These are phyloP conservation scores for Meloidogyne hapla DNA, from an alignment of 1,140 invertebrate species.

Conservation along the genomic window DNA sequence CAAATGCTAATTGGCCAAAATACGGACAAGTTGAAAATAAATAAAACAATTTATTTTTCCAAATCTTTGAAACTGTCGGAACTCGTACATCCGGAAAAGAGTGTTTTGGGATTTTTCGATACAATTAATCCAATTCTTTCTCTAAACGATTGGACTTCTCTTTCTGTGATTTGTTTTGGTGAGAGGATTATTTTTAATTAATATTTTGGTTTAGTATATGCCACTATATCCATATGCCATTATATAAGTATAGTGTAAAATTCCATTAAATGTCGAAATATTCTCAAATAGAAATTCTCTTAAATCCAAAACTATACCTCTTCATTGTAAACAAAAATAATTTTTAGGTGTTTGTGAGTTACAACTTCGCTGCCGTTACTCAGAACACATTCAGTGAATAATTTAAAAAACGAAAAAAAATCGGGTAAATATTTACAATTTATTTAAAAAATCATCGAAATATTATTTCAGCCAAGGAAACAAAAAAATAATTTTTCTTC, in stretches of 20 bases:
- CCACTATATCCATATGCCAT: too few species aligned
- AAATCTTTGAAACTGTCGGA: neutral
- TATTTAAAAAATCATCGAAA: too few species aligned
- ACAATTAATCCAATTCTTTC: neutral
- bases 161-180: neutral
- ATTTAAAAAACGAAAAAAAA: neutral
- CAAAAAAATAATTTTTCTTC: neutral
- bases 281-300: too few species aligned
- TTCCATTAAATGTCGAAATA: too few species aligned
- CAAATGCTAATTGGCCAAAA: neutral
- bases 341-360: neutral
- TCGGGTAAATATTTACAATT: neutral
- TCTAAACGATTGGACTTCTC: slow-evolving; percentile 5
- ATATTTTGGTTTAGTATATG: too few species aligned
- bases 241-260: too few species aligned
- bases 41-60: neutral
- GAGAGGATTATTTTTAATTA: neutral
- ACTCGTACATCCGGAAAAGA: neutral
- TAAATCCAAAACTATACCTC: too few species aligned
- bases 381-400: neutral
- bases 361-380: slow-evolving; percentile 1
- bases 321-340: too few species aligned
- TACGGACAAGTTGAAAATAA: neutral
- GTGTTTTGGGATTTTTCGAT: neutral
- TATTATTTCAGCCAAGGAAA: neutral